Evolutionary conservation across 2,797 vertebrate genomes (phyloP).

Genomic region (Chiloscyllium punctatum): DNA sequence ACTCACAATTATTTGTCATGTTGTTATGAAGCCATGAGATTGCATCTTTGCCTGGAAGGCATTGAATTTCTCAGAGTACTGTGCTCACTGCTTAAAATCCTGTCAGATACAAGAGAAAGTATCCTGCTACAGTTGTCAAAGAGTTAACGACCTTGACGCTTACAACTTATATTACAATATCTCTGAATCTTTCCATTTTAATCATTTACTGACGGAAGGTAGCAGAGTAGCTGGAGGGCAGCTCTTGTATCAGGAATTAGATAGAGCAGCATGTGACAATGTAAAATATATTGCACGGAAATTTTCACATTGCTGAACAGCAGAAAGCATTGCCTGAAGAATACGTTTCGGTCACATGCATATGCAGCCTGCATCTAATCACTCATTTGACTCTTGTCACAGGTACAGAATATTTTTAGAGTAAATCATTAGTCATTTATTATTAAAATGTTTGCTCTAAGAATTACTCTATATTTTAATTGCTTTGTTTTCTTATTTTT

Average conservation of each 20-base stretch:
- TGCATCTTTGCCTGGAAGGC: not conserved
- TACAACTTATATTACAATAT: constrained; percentile 28
- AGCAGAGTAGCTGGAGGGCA: not conserved
- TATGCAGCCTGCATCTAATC: no score
- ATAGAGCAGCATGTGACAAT: not conserved
- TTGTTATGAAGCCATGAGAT: not conserved
- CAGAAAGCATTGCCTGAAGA: constrained; percentile 1
- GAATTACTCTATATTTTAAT: not conserved
- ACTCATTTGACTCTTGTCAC: not conserved
- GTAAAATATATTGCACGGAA: constrained; percentile 25
- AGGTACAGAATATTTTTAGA: no score
- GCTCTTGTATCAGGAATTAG: not conserved
- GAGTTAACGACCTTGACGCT: constrained; percentile 16
- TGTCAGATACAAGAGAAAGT: not conserved
- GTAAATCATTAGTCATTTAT: not conserved
- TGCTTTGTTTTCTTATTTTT: not conserved
- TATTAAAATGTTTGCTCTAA: constrained; percentile 3
- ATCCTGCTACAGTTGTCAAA: not conserved
- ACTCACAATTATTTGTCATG: not conserved
- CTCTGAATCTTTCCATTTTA: constrained; percentile 19
- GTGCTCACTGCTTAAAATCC: not conserved
- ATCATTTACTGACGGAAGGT: constrained; percentile 22
- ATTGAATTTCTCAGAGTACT: not conserved
- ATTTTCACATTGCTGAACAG: not conserved
- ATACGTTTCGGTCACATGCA: not conserved